A percentile compares a stretch with the other conserved stretches of the same genome.
Evolutionary conservation across 2,113 vertebrate species (phyloP).

Genomic region (Gymnarchus niloticus): DNA sequence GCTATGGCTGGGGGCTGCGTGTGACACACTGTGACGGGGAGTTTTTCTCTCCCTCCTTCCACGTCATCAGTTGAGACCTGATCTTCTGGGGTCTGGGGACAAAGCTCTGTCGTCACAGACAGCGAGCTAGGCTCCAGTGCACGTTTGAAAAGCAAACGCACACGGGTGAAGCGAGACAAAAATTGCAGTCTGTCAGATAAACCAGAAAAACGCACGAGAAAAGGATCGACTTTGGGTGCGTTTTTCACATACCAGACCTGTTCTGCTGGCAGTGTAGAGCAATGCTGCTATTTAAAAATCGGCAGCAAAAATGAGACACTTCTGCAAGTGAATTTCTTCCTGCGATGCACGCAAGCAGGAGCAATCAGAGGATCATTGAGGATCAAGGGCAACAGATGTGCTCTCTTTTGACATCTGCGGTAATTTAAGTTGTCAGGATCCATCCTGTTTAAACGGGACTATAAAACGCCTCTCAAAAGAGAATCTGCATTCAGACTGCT

Average conservation of each 20-base stretch:
- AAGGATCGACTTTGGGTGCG: not conserved
- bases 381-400: not conserved
- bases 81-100: not conserved
- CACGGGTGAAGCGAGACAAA: not conserved
- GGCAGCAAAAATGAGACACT: slow-evolving; percentile 7
- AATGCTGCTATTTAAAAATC: slow-evolving; percentile 14
- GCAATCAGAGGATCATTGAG: slow-evolving; percentile 8
- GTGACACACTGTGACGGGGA: not conserved
- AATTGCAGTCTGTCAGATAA: not conserved
- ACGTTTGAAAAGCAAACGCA: slow-evolving; percentile 14
- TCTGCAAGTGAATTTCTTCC: slow-evolving; percentile 6
- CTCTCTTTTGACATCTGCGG: not conserved
- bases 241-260: not conserved
- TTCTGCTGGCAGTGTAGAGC: not conserved
- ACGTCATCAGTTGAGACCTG: not conserved
- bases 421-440: not conserved
- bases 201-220: not conserved
- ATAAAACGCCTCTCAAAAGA: not conserved
- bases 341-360: not conserved
- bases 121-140: not conserved
- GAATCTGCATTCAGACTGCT: not conserved
- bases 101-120: not conserved
- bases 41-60: not conserved
- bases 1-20: not conserved
- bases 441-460: not conserved